Evolutionary conservation across 2,888 invertebrate species (phyloP).

Genomic region (Trichogramma dendrolimi): DNA sequence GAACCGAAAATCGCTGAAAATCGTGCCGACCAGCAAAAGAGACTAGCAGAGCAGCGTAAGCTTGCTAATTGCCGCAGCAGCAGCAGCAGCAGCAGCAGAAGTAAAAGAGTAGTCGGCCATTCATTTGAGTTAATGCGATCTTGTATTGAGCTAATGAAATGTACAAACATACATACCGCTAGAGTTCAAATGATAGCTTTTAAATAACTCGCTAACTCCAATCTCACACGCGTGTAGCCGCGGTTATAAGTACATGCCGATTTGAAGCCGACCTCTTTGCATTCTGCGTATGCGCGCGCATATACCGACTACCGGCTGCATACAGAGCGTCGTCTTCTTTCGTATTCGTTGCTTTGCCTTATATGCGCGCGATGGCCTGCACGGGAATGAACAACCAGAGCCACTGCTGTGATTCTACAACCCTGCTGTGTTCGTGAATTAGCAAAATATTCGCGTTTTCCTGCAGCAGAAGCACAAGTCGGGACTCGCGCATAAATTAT

Average conservation of each 20-base stretch:
- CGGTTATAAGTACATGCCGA: constrained; percentile 28
- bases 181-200: constrained; percentile 34
- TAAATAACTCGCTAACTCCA: constrained; percentile 41
- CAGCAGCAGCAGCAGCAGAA: too few relatives aligned
- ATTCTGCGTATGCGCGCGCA: constrained; percentile 9
- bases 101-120: constrained; percentile 27
- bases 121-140: constrained; percentile 40
- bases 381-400: too few relatives aligned
- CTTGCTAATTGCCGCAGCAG: too few relatives aligned
- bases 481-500: constrained; percentile 20
- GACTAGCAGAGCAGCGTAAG: background rate
- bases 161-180: too few relatives aligned
- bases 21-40: constrained; percentile 9
- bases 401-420: too few relatives aligned
- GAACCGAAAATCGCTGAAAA: constrained; percentile 24
- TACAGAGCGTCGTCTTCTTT: constrained; percentile 28
- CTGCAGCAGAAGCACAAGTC: background rate
- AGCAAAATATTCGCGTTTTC: constrained; percentile 26
- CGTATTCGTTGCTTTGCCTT: constrained; percentile 6
- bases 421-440: constrained; percentile 12
- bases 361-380: too few relatives aligned
- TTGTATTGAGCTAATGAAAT: constrained; percentile 35
- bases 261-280: constrained; percentile 16
- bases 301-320: constrained; percentile 33
- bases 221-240: constrained; percentile 27